Conservation (phyloP, 2,888 invertebrate genomes). For the Lithophane semibrunnea region DNA sequence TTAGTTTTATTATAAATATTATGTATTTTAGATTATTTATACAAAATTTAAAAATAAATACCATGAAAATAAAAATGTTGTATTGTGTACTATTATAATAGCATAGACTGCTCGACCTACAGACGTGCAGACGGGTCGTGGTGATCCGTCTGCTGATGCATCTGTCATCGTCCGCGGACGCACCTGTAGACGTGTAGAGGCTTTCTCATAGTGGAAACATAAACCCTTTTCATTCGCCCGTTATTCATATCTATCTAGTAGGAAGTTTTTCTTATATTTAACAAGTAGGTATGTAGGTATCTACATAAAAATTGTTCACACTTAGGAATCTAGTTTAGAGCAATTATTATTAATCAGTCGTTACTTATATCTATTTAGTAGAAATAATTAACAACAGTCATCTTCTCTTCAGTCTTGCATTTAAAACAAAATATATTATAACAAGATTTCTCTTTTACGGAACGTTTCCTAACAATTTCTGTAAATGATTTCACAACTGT, state of each 20-base stretch:
- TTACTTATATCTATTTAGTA: slow-evolving; percentile 21
- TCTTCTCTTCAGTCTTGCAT: slow-evolving; percentile 14
- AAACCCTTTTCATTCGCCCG: slow-evolving; percentile 12
- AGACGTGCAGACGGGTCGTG: slow-evolving; percentile 4
- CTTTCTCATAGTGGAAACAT: neutral
- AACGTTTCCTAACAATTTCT: slow-evolving; percentile 7
- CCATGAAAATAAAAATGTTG: no score
- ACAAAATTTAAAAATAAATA: no score
- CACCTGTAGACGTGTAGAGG: neutral
- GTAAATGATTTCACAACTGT: slow-evolving; percentile 10
- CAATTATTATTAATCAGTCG: slow-evolving; percentile 17
- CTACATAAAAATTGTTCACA: slow-evolving; percentile 8
- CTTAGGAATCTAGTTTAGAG: slow-evolving; percentile 8
- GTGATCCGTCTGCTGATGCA: slow-evolving; percentile 5
- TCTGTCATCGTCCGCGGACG: neutral
- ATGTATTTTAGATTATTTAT: no score
- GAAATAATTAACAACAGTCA: slow-evolving; percentile 10
- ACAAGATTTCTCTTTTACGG: slow-evolving; percentile 5
- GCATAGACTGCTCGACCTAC: slow-evolving; percentile 1
- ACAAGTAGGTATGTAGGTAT: slow-evolving; percentile 14
- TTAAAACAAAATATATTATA: slow-evolving; percentile 17
- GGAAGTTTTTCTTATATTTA: slow-evolving; percentile 17
- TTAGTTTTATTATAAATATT: no score
- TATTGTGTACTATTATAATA: no score
- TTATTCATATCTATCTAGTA: slow-evolving; percentile 13